A percentile compares a stretch with the other conserved stretches of the same genome.
Evolutionary conservation across 2,113 vertebrate genomes (phyloP).

Genomic region (Ciconia stormi): DNA sequence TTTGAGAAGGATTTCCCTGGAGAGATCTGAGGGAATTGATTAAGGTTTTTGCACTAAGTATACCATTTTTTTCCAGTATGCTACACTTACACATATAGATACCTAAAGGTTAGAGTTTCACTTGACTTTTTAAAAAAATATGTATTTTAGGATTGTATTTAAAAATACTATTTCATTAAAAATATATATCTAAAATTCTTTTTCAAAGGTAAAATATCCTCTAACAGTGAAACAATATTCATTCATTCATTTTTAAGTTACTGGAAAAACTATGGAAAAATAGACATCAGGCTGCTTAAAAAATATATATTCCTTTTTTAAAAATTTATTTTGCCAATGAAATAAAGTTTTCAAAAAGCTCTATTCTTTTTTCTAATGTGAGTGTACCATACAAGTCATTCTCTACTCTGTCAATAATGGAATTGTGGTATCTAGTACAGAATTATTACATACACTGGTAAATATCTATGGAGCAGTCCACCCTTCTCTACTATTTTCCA

Average conservation of each 20-base stretch:
- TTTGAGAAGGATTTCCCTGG: not conserved
- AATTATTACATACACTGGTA: not conserved
- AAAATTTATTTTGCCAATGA: not conserved
- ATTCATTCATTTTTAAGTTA: not conserved
- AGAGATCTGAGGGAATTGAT: not conserved
- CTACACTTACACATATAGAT: not conserved
- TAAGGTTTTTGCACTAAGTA: not conserved
- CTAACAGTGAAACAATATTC: rapidly evolving
- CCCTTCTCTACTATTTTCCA: not conserved
- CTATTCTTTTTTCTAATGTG: not conserved
- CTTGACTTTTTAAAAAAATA: not conserved
- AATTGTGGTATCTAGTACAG: not conserved
- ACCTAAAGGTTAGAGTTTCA: not conserved
- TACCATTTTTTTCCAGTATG: not conserved
- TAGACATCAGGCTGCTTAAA: not conserved
- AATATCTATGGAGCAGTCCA: not conserved
- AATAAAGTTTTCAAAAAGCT: not conserved
- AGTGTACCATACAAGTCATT: not conserved
- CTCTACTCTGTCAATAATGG: not conserved
- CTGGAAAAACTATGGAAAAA: not conserved
- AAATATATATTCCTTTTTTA: not conserved
- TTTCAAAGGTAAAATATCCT: not conserved
- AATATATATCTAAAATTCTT: not conserved
- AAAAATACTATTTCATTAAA: not conserved
- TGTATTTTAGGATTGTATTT: not conserved